Evolutionary conservation across 2,113 vertebrate genomes (phyloP).

Genomic region (Chaetorhynchus papuensis): DNA sequence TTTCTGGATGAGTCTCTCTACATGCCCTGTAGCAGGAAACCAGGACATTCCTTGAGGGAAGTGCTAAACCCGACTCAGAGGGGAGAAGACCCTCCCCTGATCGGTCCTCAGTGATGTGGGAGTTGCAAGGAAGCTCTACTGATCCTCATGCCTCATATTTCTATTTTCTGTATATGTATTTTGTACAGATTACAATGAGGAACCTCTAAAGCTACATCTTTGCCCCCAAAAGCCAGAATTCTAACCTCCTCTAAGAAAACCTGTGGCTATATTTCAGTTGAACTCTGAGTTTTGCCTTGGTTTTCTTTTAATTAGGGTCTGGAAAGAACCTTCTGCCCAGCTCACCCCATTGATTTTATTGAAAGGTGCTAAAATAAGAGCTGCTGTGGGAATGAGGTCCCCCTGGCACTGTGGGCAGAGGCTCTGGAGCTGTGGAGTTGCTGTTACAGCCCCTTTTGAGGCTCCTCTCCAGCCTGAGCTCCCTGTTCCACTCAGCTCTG

Average conservation of each 20-base stretch:
- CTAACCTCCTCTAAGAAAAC: neutral
- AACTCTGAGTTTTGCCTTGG: neutral
- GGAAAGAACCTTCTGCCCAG: neutral
- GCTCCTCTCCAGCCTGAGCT: neutral
- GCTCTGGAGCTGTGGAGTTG: neutral
- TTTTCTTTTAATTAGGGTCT: neutral
- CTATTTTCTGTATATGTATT: neutral
- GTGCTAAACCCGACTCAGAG: neutral
- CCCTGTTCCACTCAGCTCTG: neutral
- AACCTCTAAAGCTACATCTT: neutral
- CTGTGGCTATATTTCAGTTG: neutral
- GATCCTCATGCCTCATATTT: neutral
- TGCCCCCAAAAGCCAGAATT: rapidly evolving
- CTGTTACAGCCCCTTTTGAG: neutral
- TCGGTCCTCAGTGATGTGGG: neutral
- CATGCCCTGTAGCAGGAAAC: neutral
- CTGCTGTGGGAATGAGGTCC: neutral
- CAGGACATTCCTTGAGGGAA: neutral
- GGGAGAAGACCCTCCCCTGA: neutral
- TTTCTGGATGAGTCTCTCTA: neutral
- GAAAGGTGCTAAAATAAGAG: neutral
- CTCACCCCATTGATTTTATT: neutral
- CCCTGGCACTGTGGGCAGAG: neutral
- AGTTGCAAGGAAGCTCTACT: neutral
- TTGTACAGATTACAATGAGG: neutral